Evolutionary conservation across 2,797 vertebrate species (phyloP), one percentile per base, ranked within the genome.

Genomic region (Phrynocephalus guinanensis): DNA sequence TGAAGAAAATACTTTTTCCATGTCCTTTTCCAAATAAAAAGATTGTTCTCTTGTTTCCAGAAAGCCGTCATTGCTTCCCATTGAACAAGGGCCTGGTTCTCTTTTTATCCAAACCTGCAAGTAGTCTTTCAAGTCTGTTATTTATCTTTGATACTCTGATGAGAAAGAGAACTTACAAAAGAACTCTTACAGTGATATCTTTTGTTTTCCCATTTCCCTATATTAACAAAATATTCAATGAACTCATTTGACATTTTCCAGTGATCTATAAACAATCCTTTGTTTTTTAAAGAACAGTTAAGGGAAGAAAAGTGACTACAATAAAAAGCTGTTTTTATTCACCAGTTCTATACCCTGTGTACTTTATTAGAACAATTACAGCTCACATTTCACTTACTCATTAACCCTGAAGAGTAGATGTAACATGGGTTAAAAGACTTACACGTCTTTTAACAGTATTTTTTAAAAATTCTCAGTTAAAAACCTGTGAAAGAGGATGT

Each of bases 201-300:
- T 94, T 91, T 91, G 79, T 38, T 92, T 93, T 92, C 88, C 66
- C 79, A 82, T 91, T 73, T 91, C 86, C 90, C 84, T 88, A 84
- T 92, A 93, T 92, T 93, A 95, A 93, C 86, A 86, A 92, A 92
- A 93, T 95, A 94, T 91, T 95, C 93, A 93, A 82, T 93, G 91
- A 96, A 94, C 70, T 92, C 85, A 92, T 94, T 95, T 95, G 93
- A 95, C 87, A 95, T 93, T 95, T 95, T 67, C 63, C 88, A 92
- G 88, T 88, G 87, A 95, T 93, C 90, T 95, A 94, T 93, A 93
- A 95, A 94, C 91, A 95, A 94, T 94, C 88, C 91, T 94, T 93
- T 94, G 91, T 95, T 6, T 92, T 95, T 2, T 92, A 92, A 93
- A 92, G 93, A 63, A 81, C 89, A 81, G 91, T 92, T 93, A 93